Evolutionary conservation across 2,888 invertebrate genomes (phyloP), one percentile per base, ranked within the genome.

Genomic region (Ectemnius lituratus): DNA sequence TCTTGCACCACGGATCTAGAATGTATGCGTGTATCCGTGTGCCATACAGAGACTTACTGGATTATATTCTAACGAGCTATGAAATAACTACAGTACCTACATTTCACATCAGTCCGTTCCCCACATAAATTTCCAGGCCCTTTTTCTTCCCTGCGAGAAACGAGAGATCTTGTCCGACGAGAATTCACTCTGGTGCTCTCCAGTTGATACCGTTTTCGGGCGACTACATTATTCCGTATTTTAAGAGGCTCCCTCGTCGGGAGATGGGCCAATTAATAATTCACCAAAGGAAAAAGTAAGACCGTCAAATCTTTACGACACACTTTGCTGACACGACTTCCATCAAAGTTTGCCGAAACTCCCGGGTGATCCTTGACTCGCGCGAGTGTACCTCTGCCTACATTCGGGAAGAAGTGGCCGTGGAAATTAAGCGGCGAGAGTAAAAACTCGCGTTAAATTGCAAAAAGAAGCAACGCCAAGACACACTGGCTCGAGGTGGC

Each of bases 11-110:
- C 70, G 70, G 70, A 62, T 63, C 70, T 69, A 58, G 67, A 66
- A 70, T 76, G 75, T 78, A 70, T 62, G 59, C 66, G 66, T 69
- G 78, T 82, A 82, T 82, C 78, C 76, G 82, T 72, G 37, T 37
- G 37, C 8, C 11, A 8, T 4, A 8, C 37, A 37, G 37, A 78
- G 80, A 76, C 69, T 71, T 70, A 72, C 69, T 71, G 79, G 80
- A 77, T 82, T 79, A 82, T 82, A 79, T 67, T 71, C 57, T 59
- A 66, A 78, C 70, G 64, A 69, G 72, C 73, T 76, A 80, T 77
- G 76, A 84, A 84, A 83, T 83, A 84, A 80, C 79, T 79, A 72
- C 75, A 75, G 6, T 37, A 37, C 8, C 37, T 37, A 37, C 37
- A 37, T 37, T 37, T 37, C 37, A 11, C 8, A 37, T 37, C 8